These are phyloP conservation scores for Clarias fuscus DNA, from an alignment of 2,797 vertebrate species.

Conservation along the genomic window DNA sequence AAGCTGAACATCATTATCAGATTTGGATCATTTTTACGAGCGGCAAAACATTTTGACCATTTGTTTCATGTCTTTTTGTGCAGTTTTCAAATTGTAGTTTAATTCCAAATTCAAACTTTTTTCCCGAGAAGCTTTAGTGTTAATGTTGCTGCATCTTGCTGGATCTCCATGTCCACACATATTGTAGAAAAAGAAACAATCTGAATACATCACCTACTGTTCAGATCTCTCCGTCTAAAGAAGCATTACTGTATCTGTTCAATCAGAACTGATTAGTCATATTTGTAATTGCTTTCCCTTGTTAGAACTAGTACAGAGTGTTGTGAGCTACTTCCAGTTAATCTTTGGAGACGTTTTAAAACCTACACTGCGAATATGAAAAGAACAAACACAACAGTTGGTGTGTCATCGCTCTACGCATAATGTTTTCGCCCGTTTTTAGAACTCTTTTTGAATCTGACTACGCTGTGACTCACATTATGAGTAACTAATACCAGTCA, in stretches of 20 bases:
- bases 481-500: not conserved
- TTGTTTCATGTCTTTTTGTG: not conserved
- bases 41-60: no score
- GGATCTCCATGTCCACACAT: not conserved
- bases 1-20: no score
- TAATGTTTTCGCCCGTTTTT: not conserved
- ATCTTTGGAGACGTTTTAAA: not conserved
- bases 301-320: not conserved
- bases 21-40: no score
- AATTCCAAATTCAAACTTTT: not conserved
- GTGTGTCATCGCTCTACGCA: not conserved
- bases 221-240: not conserved
- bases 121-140: not conserved
- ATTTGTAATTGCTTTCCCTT: not conserved
- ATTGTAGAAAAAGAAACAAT: not conserved
- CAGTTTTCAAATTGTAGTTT: not conserved
- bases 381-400: not conserved
- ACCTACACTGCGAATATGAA: not conserved
- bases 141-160: not conserved
- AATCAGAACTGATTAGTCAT: not conserved
- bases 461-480: not conserved
- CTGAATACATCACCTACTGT: not conserved
- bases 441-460: not conserved
- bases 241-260: not conserved
- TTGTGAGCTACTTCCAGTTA: not conserved